Base-by-base conservation (phyloP, 2,797 vertebrate species). In the Heliangelus exortis region DNA sequence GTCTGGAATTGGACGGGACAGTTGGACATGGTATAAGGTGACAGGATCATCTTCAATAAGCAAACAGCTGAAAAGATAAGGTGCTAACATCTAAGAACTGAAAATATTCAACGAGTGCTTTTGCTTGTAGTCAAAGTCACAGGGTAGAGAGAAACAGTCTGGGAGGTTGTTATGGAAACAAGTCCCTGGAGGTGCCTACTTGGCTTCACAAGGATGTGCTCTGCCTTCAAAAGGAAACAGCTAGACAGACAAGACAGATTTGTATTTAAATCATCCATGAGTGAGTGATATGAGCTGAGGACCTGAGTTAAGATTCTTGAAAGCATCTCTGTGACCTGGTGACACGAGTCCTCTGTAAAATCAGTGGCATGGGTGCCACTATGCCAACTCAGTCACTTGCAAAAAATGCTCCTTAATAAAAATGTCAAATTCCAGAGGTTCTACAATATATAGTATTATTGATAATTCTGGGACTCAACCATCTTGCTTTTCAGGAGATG, bases 81-180 rank as follows among this genome's bases (percentile, higher is more conserved):
- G 45, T 76, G 57, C 58, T 63, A 72, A 26, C 54, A 87, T 81
- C 72, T 58, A 58, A 92, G 84, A 79, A 79, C 54, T n/a, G 77
- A 77, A 90, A 93, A 95, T 29, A 90, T 61, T 91, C 74, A 90
- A 33, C 0, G 61, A 95, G 71, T 62, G 69, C 77, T 91, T 94
- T 84, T 48, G 33, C 92, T 94, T 85, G 87, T 93, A 96, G 94
- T 77, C 95, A 96, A 92, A 96, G 95, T 92, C 97, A 96, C 93
- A 85, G 95, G 89, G 72, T 48, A 75, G 91, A 96, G 93, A 97
- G 96, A 98, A 98, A 98, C 96, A 96, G 98, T 97, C 98, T 98
- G 96, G 97, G 98, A 97, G 98, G 98, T 99, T 99, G 98, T 98
- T 98, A 99, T 98, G 97, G 98, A 98, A 99, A 99, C 99, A 93